A percentile compares a stretch with the other conserved stretches of the same genome.
Conservation (phyloP, 2,888 invertebrate genomes). For the Ethmia dodecea region DNA sequence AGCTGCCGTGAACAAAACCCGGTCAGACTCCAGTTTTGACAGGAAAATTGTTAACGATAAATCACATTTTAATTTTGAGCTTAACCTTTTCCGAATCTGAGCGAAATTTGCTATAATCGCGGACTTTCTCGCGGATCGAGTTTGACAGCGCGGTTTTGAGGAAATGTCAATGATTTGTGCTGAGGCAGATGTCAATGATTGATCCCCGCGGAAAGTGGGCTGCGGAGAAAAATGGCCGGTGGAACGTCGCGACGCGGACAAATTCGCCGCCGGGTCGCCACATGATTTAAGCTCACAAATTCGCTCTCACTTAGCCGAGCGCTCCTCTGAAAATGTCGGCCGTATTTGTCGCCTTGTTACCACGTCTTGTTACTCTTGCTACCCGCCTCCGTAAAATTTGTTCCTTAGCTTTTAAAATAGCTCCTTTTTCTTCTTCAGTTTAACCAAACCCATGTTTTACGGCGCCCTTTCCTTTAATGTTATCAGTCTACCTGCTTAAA, state of each 20-base stretch:
- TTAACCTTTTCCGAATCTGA: slow-evolving; percentile 41
- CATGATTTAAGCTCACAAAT: slow-evolving; percentile 33
- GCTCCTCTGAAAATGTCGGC: slow-evolving; percentile 2
- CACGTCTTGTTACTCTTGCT: no score
- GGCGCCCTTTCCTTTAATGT: no score
- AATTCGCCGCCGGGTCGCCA: slow-evolving; percentile 2
- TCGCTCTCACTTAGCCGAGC: slow-evolving; percentile 27
- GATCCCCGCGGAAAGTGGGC: slow-evolving; percentile 32
- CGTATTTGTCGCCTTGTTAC: slow-evolving; percentile 1
- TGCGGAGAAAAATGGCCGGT: slow-evolving; percentile 21
- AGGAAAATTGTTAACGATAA: slow-evolving; percentile 50
- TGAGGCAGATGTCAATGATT: slow-evolving; percentile 34
- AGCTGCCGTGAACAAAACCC: slow-evolving; percentile 16
- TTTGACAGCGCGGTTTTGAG: slow-evolving; percentile 21
- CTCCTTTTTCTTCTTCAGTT: no score
- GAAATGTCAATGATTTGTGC: slow-evolving; percentile 48
- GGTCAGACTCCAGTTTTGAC: slow-evolving; percentile 31
- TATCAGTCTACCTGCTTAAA: no score
- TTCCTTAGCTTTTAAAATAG: no score
- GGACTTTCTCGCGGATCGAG: slow-evolving; percentile 31
- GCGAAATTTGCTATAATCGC: slow-evolving; percentile 26
- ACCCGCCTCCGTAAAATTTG: no score
- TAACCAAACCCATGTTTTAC: no score
- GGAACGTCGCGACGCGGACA: slow-evolving; percentile 11
- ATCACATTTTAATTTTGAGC: slow-evolving; percentile 46